A percentile compares a stretch with the other conserved stretches of the same genome.
Conservation (phyloP, 2,113 vertebrate genomes). For the Amphiprion ocellaris region DNA sequence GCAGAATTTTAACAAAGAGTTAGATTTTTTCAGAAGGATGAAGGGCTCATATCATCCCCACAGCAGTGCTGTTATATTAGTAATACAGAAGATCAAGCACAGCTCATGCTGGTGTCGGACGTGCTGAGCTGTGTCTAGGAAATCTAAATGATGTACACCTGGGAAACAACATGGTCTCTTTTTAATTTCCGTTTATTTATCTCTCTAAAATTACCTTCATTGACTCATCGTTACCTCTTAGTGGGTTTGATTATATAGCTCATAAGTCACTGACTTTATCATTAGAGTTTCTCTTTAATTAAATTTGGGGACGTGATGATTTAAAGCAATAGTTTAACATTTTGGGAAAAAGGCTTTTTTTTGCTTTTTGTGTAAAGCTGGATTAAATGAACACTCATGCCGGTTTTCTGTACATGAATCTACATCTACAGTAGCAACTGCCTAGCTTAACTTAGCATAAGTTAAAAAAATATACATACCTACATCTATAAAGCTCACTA, state of each 20-base stretch:
- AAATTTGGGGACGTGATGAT: not conserved
- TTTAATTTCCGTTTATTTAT: slow-evolving; percentile 26
- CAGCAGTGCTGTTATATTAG: slow-evolving; percentile 12
- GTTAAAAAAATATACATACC: not conserved
- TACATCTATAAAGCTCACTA: not conserved
- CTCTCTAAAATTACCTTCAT: not conserved
- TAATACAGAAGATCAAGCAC: slow-evolving; percentile 33
- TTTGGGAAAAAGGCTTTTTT: not conserved
- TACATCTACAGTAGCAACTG: not conserved
- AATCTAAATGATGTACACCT: slow-evolving; percentile 1
- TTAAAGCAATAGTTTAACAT: not conserved
- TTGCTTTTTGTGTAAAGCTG: not conserved
- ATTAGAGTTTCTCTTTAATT: slow-evolving; percentile 1
- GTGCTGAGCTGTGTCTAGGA: slow-evolving; percentile 14
- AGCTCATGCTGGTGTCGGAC: not conserved
- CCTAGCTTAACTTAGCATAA: not conserved
- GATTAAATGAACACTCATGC: not conserved
- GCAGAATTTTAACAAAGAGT: not conserved
- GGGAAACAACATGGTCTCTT: slow-evolving; percentile 16
- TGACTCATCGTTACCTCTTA: not conserved
- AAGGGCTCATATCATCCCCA: not conserved
- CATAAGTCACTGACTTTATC: not conserved
- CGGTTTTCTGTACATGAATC: not conserved
- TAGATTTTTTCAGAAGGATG: not conserved
- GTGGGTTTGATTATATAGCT: not conserved